Evolutionary conservation across 2,797 vertebrate species (phyloP), one percentile per base, ranked within the genome.

Genomic region (Pipistrellus pygmaeus): DNA sequence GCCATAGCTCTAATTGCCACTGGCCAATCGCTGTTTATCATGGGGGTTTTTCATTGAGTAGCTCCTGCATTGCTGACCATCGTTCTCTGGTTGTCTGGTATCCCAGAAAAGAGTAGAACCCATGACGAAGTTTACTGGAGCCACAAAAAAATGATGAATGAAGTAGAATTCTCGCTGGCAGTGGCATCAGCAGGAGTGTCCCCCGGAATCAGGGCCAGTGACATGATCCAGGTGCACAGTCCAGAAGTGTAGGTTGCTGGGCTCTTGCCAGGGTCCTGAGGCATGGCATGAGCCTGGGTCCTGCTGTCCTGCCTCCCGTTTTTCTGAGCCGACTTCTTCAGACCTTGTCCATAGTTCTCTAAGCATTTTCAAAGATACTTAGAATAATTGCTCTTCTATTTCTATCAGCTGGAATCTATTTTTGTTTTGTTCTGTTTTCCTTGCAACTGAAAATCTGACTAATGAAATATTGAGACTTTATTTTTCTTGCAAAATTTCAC

Each of bases 401-500:
- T 91, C 57, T 64, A 8, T 64, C 18, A 85, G 15, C 38, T 20
- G 7, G 15, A 35, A 30, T 89, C 73, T 69, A 12, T 48, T 38
- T 72, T 60, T 53, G 13, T 89, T 83, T 41, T 8, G 12, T 38
- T 89, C 38, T 9, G 8, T 85, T 85, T 75, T 23, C 3, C 20
- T 86, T 75, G 7, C 23, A 77, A 51, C 27, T 57, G 51, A 86
- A 81, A 96, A 84, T 0, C 1, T 75, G 32, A 35, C 35, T 53
- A 21, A 75, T 69, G 51, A 91, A 68, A 41, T 96, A 27, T 21
- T 13, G 25, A 73, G 77, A 91, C 68, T 96, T 95, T 18, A 91
- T 76, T 95, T 97, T 97, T 30, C 72, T 88, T 85, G 27, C 3
- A 44, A 60, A 94, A 38, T 35, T 55, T 76, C 35, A 32, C 21